phyloP scores from a whole-genome alignment of 2,113 vertebrate species.

The Seriola dumerili region DNA sequence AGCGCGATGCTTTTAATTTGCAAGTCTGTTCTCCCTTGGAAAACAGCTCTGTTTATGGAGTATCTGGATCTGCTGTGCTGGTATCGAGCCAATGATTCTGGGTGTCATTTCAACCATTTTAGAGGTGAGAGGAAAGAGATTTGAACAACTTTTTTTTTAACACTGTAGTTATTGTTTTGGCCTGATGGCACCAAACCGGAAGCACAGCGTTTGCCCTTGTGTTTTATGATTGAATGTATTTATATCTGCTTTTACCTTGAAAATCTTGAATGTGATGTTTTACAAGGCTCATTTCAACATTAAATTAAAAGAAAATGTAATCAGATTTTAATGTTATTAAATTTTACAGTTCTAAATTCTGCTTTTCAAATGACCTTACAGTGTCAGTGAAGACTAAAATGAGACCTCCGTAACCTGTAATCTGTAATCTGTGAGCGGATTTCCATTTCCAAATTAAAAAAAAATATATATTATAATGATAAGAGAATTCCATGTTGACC shows the following conservation, averaged over 20 bases:
- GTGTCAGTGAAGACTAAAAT: not conserved
- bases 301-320: no score
- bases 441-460: no score
- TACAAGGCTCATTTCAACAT: no score
- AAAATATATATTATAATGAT: not conserved
- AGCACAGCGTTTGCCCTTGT: not conserved
- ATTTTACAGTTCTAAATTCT: not conserved
- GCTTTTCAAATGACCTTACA: not conserved
- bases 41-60: slow-evolving; percentile 21
- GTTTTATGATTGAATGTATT: not conserved
- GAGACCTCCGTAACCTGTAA: no score
- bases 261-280: not conserved
- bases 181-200: not conserved
- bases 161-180: not conserved
- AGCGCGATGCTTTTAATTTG: slow-evolving; percentile 52
- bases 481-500: not conserved
- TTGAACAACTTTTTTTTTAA: not conserved
- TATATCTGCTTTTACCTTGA: not conserved
- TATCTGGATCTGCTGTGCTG: not conserved
- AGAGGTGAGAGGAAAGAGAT: slow-evolving; percentile 13
- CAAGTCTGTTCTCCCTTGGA: slow-evolving; percentile 23
- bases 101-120: slow-evolving; percentile 14
- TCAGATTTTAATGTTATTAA: no score
- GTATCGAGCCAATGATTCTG: not conserved
- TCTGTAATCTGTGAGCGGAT: not conserved